Conservation (phyloP, 1,140 invertebrate species). For the Drosophila subpulchrella region DNA sequence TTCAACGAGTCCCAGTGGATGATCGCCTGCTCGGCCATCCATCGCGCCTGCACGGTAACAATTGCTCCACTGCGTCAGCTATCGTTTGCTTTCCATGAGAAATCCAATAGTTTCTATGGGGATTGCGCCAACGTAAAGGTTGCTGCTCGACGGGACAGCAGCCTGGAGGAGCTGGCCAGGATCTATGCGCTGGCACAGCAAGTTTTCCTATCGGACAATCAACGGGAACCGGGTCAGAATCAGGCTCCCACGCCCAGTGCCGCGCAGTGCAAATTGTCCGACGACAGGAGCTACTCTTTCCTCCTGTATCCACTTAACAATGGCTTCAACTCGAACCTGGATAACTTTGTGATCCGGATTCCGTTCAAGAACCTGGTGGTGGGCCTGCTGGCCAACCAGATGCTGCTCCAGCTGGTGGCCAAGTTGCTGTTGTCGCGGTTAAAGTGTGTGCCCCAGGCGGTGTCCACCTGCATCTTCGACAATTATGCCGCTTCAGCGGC, state of each 20-base stretch:
- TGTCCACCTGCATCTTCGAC: conserved; percentile 84
- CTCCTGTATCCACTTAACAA: conserved; percentile 93
- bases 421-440: conserved; percentile 91
- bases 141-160: conserved; percentile 93
- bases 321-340: conserved; percentile 90
- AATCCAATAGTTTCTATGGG: conserved; percentile 96
- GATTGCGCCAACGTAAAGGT: conserved; percentile 97
- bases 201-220: conserved; percentile 88
- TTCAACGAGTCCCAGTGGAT: conserved; percentile 94
- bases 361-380: conserved; percentile 94
- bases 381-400: conserved; percentile 95
- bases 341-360: conserved; percentile 92
- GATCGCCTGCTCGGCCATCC: conserved; percentile 91
- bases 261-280: conserved; percentile 84
- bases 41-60: conserved; percentile 92
- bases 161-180: conserved; percentile 91
- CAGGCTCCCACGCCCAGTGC: conserved; percentile 38
- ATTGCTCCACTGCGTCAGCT: conserved; percentile 93
- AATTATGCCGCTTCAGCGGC: conserved; percentile 83
- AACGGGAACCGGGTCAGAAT: conserved; percentile 66
- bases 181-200: conserved; percentile 94
- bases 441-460: conserved; percentile 80
- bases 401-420: conserved; percentile 95
- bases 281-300: conserved; percentile 95
- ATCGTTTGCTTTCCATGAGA: conserved; percentile 93